A percentile compares a stretch with the other conserved stretches of the same genome.
Evolutionary conservation across 2,888 invertebrate genomes (phyloP).

Genomic region (Drosophila mercatorum): DNA sequence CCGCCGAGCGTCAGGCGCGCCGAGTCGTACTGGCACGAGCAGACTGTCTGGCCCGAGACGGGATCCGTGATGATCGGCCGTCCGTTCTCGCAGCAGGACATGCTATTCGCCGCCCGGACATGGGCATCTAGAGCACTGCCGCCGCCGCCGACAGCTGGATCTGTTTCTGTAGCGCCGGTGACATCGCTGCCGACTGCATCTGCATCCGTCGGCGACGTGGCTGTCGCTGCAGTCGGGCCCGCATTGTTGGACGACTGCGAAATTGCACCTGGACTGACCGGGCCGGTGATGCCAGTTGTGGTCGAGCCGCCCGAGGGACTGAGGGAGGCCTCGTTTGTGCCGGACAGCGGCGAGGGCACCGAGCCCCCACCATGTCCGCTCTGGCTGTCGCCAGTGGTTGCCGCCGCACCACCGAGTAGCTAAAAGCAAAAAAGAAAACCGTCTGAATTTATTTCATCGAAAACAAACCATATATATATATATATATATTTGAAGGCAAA

Average conservation of each 20-base stretch:
- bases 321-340: slow-evolving; percentile 90
- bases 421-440: slow-evolving; percentile 39
- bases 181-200: slow-evolving; percentile 58
- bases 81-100: slow-evolving; percentile 94
- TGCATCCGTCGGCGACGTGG: slow-evolving; percentile 52
- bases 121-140: slow-evolving; percentile 51
- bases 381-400: slow-evolving; percentile 65
- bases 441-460: slow-evolving; percentile 41
- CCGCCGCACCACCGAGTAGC: slow-evolving; percentile 72
- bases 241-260: slow-evolving; percentile 84
- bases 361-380: slow-evolving; percentile 71
- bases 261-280: slow-evolving; percentile 84
- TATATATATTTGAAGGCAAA: slow-evolving; percentile 19
- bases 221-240: slow-evolving; percentile 49
- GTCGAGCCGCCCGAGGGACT: slow-evolving; percentile 88
- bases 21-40: slow-evolving; percentile 97
- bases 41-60: slow-evolving; percentile 95
- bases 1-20: slow-evolving; percentile 92
- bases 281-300: slow-evolving; percentile 83
- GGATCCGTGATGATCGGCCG: slow-evolving; percentile 96
- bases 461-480: slow-evolving; percentile 9
- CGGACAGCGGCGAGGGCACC: slow-evolving; percentile 91
- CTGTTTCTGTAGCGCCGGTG: slow-evolving; percentile 57
- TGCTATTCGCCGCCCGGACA: slow-evolving; percentile 48
- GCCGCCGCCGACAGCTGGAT: slow-evolving; percentile 30